A percentile compares a stretch with the other conserved stretches of the same genome.
These are phyloP conservation scores for Schrankia costaestrigalis DNA, from an alignment of 2,888 invertebrate genomes.

Conservation along the genomic window DNA sequence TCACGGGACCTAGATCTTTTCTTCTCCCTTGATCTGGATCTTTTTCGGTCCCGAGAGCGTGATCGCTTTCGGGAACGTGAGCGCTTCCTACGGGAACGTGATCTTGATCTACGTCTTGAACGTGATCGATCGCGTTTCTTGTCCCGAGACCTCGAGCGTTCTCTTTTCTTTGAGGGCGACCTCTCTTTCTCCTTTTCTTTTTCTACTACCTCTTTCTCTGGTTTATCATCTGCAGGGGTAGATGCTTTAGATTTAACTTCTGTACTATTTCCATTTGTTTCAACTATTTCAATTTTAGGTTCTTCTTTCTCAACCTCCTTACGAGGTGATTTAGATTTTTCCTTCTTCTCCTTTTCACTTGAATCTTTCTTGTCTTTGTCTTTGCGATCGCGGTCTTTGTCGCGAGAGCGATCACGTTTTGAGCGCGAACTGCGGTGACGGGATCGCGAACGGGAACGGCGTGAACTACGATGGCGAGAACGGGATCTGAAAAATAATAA, in stretches of 20 bases:
- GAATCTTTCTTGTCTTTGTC: constrained; percentile 58
- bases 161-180: constrained; percentile 67
- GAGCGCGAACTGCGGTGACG: constrained; percentile 79
- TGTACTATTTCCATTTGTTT: constrained; percentile 54
- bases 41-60: constrained; percentile 68
- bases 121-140: constrained; percentile 76
- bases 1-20: constrained; percentile 81
- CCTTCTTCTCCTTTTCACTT: constrained; percentile 48
- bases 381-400: constrained; percentile 48
- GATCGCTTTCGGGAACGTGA: constrained; percentile 68
- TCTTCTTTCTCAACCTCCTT: constrained; percentile 53
- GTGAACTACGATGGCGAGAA: constrained; percentile 81
- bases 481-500: constrained; percentile 63
- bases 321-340: constrained; percentile 58
- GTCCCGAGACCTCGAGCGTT: constrained; percentile 69
- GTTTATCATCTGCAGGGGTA: constrained; percentile 53
- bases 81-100: constrained; percentile 73
- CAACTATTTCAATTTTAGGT: constrained; percentile 48
- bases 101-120: constrained; percentile 82
- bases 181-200: constrained; percentile 31
- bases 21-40: constrained; percentile 73
- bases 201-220: constrained; percentile 29
- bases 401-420: constrained; percentile 70
- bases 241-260: constrained; percentile 59
- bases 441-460: constrained; percentile 74